These are phyloP conservation scores for Drosophila arawakana DNA, from an alignment of 1,140 invertebrate species.

Conservation along the genomic window DNA sequence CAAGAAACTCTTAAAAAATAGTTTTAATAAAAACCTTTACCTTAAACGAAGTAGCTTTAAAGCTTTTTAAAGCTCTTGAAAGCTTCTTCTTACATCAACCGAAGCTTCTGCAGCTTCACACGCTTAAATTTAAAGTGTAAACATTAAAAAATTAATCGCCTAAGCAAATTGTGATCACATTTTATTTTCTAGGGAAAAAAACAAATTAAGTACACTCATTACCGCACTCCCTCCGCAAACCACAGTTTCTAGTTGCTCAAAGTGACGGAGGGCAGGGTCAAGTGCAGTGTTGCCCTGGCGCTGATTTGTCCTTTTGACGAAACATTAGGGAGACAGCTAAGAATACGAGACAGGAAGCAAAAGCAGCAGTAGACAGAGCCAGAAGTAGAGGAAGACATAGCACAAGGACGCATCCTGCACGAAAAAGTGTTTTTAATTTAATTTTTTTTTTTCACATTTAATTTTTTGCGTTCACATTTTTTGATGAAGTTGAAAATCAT, in stretches of 20 bases:
- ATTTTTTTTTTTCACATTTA: constrained; percentile 80
- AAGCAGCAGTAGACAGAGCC: neutral
- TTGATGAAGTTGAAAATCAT: constrained; percentile 78
- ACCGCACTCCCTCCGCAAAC: neutral
- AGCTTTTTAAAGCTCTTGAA: neutral
- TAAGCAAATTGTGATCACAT: constrained; percentile 22
- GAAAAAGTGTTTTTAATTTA: constrained; percentile 80
- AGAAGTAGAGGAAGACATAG: constrained; percentile 11
- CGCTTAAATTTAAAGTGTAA: constrained; percentile 10
- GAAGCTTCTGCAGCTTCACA: neutral
- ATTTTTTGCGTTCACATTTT: constrained; percentile 74
- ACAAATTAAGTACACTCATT: constrained; percentile 50
- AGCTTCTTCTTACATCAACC: neutral
- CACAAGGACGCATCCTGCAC: constrained; percentile 52
- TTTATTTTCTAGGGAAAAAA: constrained; percentile 19
- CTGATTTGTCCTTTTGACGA: constrained; percentile 56
- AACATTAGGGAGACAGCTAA: constrained; percentile 56
- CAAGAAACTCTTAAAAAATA: no score
- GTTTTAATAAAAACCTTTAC: no score
- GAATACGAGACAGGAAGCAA: constrained; percentile 35
- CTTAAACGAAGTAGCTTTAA: no score
- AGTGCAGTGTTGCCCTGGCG: constrained; percentile 30
- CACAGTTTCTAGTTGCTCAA: neutral
- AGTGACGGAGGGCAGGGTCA: constrained; percentile 19
- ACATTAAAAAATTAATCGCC: constrained; percentile 43